Evolutionary conservation across 1,140 invertebrate genomes (phyloP).

Genomic region (Eueides isabella): DNA sequence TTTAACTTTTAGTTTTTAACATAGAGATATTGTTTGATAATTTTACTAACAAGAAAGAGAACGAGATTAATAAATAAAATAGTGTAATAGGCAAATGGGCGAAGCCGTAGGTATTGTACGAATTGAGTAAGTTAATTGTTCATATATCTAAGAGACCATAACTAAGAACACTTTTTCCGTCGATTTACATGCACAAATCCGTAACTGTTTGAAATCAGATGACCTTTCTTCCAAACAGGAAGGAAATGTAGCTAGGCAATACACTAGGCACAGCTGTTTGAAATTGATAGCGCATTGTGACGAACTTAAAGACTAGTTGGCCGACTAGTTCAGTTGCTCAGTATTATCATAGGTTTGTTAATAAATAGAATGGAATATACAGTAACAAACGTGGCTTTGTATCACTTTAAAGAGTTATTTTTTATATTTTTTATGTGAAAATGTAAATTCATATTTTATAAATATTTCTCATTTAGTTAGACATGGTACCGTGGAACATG

Average conservation of each 20-base stretch:
- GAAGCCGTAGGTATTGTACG: no score
- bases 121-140: no score
- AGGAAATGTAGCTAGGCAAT: neutral
- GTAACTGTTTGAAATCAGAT: neutral
- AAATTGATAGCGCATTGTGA: conserved; percentile 2
- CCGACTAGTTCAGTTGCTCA: neutral
- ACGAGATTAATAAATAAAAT: no score
- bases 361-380: neutral
- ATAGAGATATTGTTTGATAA: no score
- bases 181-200: neutral
- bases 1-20: no score
- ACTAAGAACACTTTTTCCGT: neutral
- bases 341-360: neutral
- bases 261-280: neutral
- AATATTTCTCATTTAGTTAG: no score
- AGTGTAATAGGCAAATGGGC: no score
- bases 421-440: no score
- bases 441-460: no score
- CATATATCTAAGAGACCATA: neutral
- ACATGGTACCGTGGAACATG: no score
- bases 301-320: neutral
- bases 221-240: conserved; percentile 2
- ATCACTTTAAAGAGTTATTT: neutral
- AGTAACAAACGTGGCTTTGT: neutral
- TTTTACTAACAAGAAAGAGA: no score